Base-by-base conservation (phyloP, 2,797 vertebrate genomes). In the Erithacus rubecula region DNA sequence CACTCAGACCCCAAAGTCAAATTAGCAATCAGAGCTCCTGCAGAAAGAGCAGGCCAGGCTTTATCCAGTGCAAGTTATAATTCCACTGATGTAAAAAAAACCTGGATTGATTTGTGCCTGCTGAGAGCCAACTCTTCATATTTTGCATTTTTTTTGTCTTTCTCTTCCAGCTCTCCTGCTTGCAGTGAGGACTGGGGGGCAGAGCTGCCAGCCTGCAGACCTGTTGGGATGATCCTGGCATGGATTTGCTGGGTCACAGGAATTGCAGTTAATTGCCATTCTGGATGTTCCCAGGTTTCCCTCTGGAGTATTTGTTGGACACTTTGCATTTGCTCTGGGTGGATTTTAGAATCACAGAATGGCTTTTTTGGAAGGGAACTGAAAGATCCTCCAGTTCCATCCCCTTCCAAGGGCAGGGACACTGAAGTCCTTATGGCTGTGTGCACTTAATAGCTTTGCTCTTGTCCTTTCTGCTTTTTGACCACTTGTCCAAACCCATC, bases 1-100 rank as follows among this genome's bases (percentile, higher is more conserved):
- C 70, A 15, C 75, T 74, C 69, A 20, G 51, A 43, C 49, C 64
- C 84, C 58, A 3, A 58, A 85, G 89, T 12, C 62, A 69, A 91
- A 81, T 52, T 3, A 83, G 72, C 79, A 75, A 69, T 47, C 79
- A 71, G 51, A 91, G 51, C 0, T 27, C 27, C 72, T 22, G 79
- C 91, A 91, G 46, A 53, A 71, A 34, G 15, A 74, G 85, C 82
- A 78, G 69, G 53, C 53, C 62, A 83, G 84, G 53, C 21, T 85
- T 83, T 27, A 47, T 11, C 36, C 85, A 76, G 89, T 10, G 64
- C 36, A 85, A 77, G 72, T 71, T 64, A 5, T 53, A 71, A 95
- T 86, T 83, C 72, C 12, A 68, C 36, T 32, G 29, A 37, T 86
- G 69, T 39, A 46, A 58, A 41, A 83, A 82, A 43, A 22, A 0